phyloP scores from a whole-genome alignment of 2,113 vertebrate species.

The Eidolon helvum region DNA sequence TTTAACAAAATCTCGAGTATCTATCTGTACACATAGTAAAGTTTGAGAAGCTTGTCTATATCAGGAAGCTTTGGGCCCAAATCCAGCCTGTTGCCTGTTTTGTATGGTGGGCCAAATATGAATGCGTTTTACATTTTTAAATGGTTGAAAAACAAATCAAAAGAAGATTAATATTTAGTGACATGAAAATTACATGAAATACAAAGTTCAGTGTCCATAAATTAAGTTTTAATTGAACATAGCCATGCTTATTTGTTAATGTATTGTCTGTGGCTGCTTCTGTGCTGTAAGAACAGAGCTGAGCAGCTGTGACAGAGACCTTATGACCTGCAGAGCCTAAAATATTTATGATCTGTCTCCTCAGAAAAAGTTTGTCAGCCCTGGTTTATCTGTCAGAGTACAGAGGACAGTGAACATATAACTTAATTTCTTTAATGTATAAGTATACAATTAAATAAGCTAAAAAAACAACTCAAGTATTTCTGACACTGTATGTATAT shows the following conservation, averaged over 20 bases:
- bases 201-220: background rate
- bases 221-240: background rate
- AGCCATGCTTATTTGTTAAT: background rate
- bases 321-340: background rate
- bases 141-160: constrained; percentile 5
- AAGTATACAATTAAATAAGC: background rate
- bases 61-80: background rate
- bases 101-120: background rate
- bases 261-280: background rate
- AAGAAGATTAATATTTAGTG: constrained; percentile 26
- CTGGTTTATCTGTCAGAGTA: background rate
- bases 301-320: background rate
- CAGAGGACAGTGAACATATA: background rate
- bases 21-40: background rate
- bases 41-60: background rate
- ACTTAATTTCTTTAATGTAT: background rate
- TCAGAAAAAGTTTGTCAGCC: background rate
- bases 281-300: background rate
- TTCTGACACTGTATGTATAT: background rate
- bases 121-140: background rate
- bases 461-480: background rate
- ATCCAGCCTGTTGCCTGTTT: background rate
- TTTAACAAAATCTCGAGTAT: background rate
- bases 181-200: background rate
- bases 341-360: background rate